These are phyloP conservation scores for Melanargia galathea DNA, from an alignment of 2,888 invertebrate genomes.

Conservation along the genomic window DNA sequence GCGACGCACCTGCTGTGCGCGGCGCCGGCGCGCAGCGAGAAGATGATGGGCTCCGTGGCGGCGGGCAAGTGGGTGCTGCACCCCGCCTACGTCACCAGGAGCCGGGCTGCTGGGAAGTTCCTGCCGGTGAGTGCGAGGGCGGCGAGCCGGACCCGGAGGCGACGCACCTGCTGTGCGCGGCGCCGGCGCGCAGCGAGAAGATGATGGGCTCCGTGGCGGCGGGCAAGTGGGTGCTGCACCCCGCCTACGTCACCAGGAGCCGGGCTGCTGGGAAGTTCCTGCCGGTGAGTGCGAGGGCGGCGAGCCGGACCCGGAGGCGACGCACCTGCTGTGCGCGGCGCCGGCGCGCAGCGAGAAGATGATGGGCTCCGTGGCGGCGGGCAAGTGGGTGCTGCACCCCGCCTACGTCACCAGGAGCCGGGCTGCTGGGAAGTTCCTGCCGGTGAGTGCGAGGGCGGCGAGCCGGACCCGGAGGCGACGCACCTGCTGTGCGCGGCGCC, in stretches of 20 bases:
- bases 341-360: conserved; percentile 93
- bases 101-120: conserved; percentile 78
- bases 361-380: conserved; percentile 92
- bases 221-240: conserved; percentile 94
- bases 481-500: conserved; percentile 90
- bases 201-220: conserved; percentile 92
- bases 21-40: conserved; percentile 91
- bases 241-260: conserved; percentile 88
- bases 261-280: conserved; percentile 75
- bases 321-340: conserved; percentile 90
- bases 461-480: conserved; percentile 81
- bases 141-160: conserved; percentile 72
- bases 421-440: conserved; percentile 72
- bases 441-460: conserved; percentile 74
- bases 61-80: conserved; percentile 95
- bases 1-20: conserved; percentile 90
- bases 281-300: conserved; percentile 76
- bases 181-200: conserved; percentile 92
- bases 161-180: conserved; percentile 90
- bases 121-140: conserved; percentile 78
- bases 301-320: conserved; percentile 77
- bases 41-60: conserved; percentile 92
- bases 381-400: conserved; percentile 94
- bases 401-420: conserved; percentile 88
- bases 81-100: conserved; percentile 87